phyloP scores from a whole-genome alignment of 2,888 invertebrate species.

The Hoplodrina blanda region DNA sequence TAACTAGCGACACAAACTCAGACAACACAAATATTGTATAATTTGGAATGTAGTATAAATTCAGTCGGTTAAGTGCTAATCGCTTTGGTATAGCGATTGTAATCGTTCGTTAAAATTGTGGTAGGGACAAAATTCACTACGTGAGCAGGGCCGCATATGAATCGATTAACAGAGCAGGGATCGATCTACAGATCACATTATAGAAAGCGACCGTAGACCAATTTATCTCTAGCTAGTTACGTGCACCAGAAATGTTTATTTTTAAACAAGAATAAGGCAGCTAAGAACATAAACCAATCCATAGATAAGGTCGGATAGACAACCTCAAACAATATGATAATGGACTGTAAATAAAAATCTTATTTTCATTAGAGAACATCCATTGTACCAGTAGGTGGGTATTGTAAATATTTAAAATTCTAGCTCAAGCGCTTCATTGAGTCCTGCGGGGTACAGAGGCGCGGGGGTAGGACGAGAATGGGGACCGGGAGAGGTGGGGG shows the following conservation, averaged over 20 bases:
- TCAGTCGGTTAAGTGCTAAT: constrained; percentile 58
- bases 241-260: neutral
- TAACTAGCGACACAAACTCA: constrained; percentile 55
- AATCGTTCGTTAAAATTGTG: constrained; percentile 15
- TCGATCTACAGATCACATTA: too few species aligned
- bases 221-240: neutral
- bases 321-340: neutral
- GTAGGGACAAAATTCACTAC: neutral
- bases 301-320: constrained; percentile 10
- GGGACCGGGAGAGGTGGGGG: too few species aligned
- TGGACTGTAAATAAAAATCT: constrained; percentile 40
- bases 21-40: constrained; percentile 57
- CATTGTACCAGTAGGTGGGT: constrained; percentile 75
- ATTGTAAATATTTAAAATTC: constrained; percentile 41
- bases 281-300: neutral
- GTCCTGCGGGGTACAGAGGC: too few species aligned
- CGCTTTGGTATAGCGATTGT: constrained; percentile 29
- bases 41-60: constrained; percentile 64
- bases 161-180: neutral
- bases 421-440: too few species aligned
- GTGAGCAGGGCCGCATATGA: neutral
- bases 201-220: too few species aligned
- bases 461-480: too few species aligned
- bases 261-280: neutral
- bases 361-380: constrained; percentile 40